A percentile compares a stretch with the other conserved stretches of the same genome.
Conservation (phyloP, 2,797 vertebrate genomes). For the Parauchenoglanis ngamensis region DNA sequence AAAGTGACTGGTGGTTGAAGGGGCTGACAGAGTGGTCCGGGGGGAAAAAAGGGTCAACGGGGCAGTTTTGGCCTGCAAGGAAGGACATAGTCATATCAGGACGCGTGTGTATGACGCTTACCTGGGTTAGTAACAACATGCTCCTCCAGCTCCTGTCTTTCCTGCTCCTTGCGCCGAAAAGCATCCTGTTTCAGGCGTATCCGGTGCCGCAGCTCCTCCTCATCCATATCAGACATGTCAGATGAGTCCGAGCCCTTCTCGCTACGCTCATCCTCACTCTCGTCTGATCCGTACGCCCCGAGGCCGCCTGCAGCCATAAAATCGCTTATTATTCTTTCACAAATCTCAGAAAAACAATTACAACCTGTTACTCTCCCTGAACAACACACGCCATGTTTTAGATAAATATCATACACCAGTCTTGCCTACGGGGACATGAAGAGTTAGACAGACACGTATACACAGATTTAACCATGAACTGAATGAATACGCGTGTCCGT, state of each 20-base stretch:
- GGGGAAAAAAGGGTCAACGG: background rate
- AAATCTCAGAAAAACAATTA: background rate
- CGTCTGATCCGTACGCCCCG: slow-evolving; percentile 97
- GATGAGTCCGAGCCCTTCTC: slow-evolving; percentile 87
- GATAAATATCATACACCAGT: background rate
- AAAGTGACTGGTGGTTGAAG: background rate
- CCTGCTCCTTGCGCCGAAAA: slow-evolving; percentile 95
- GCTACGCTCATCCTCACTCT: slow-evolving; percentile 92
- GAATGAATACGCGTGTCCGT: background rate
- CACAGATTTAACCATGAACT: background rate
- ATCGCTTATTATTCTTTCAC: slow-evolving; percentile 71
- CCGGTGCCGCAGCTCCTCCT: slow-evolving; percentile 93
- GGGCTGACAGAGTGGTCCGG: no score
- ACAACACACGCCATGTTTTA: background rate
- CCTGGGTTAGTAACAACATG: slow-evolving; percentile 67
- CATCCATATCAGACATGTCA: slow-evolving; percentile 88
- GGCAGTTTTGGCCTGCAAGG: background rate
- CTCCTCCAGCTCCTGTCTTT: slow-evolving; percentile 89
- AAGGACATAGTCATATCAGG: background rate
- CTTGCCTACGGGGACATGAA: background rate
- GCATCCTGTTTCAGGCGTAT: slow-evolving; percentile 98
- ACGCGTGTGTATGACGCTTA: slow-evolving; percentile 42
- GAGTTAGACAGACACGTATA: background rate
- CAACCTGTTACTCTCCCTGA: slow-evolving; percentile 46
- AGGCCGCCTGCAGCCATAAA: slow-evolving; percentile 96